Evolutionary conservation across 2,113 vertebrate genomes (phyloP).

Genomic region (Mixornis gularis): DNA sequence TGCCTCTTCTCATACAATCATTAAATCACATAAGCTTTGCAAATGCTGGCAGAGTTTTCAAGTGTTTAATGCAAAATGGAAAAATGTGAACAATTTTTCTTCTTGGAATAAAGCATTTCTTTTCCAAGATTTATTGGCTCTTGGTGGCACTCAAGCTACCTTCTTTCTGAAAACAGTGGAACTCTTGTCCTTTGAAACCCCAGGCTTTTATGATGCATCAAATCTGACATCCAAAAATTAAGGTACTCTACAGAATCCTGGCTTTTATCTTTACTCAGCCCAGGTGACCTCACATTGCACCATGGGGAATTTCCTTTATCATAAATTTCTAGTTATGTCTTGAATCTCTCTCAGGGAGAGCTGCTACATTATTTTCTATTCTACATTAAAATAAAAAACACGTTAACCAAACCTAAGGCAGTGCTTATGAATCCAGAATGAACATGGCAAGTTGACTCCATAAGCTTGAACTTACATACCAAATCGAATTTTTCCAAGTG

Average conservation of each 20-base stretch:
- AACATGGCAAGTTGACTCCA: not conserved
- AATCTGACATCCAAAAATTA: not conserved
- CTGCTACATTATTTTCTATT: not conserved
- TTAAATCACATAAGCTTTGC: not conserved
- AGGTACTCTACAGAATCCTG: not conserved
- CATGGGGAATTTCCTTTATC: not conserved
- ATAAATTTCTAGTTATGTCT: not conserved
- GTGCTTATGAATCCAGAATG: not conserved
- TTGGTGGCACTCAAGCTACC: not conserved
- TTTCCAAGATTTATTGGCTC: not conserved
- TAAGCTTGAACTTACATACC: not conserved
- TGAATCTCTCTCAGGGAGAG: not conserved
- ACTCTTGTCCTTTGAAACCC: not conserved
- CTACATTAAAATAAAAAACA: not conserved
- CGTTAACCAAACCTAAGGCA: not conserved
- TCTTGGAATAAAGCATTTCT: not conserved
- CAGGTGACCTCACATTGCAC: not conserved
- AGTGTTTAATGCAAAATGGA: not conserved
- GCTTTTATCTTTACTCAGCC: not conserved
- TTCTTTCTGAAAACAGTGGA: not conserved
- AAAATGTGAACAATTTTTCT: not conserved
- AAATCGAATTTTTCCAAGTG: not conserved
- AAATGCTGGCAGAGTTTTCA: not conserved
- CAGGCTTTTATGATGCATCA: not conserved
- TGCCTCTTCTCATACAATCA: not conserved